These are phyloP conservation scores for Danio choprae DNA, from an alignment of 2,797 vertebrate genomes.

Conservation along the genomic window DNA sequence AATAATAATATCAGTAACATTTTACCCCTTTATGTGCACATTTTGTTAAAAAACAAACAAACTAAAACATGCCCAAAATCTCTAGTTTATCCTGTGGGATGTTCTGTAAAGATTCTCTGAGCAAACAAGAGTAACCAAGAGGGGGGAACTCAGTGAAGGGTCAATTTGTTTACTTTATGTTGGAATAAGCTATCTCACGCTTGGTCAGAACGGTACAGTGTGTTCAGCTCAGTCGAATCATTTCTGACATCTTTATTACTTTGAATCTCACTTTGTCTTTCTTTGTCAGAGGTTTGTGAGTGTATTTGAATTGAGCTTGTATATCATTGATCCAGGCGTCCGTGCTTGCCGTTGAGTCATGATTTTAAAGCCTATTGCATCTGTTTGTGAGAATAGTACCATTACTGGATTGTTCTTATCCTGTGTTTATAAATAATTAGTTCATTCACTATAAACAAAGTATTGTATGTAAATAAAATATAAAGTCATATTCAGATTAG, in stretches of 20 bases:
- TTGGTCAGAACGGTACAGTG: not conserved
- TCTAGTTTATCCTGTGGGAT: not conserved
- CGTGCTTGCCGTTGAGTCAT: not conserved
- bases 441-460: too few species aligned
- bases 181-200: not conserved
- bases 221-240: not conserved
- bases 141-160: not conserved
- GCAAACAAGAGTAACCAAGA: not conserved
- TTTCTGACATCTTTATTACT: slow-evolving; percentile 23
- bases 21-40: not conserved
- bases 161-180: not conserved
- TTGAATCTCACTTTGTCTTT: slow-evolving; percentile 2
- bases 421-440: too few species aligned
- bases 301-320: slow-evolving; percentile 6
- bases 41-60: not conserved
- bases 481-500: too few species aligned
- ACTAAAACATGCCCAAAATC: not conserved
- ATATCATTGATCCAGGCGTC: slow-evolving; percentile 2
- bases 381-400: not conserved
- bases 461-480: too few species aligned
- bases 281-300: not conserved
- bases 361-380: not conserved
- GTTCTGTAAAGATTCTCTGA: not conserved
- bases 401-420: too few species aligned
- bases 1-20: not conserved